A percentile compares a stretch with the other conserved stretches of the same genome.
These are phyloP conservation scores for Eurois occulta DNA, from an alignment of 2,888 invertebrate species.

Conservation along the genomic window DNA sequence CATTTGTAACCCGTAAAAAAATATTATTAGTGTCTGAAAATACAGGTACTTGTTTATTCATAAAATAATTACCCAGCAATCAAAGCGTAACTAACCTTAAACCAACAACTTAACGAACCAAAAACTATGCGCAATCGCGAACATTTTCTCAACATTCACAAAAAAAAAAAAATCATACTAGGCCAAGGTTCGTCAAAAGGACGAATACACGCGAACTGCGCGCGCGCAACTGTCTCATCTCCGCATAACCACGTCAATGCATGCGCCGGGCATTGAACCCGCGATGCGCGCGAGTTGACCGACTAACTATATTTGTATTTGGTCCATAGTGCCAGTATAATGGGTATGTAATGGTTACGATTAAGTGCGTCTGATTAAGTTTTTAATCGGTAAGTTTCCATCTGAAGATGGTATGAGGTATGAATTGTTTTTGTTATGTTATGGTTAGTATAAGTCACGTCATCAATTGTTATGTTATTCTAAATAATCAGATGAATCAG, in stretches of 20 bases:
- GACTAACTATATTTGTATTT: conserved; percentile 66
- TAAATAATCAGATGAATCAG: neutral
- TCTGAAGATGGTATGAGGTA: conserved; percentile 18
- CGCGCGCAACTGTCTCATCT: conserved; percentile 42
- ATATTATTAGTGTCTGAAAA: too few relatives aligned
- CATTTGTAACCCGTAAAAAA: too few relatives aligned
- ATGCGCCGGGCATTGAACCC: conserved; percentile 60
- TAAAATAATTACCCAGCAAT: conserved; percentile 8
- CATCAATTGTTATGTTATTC: neutral
- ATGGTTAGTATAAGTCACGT: too few relatives aligned
- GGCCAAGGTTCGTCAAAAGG: conserved; percentile 48
- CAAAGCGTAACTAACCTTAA: conserved; percentile 10
- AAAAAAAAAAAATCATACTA: conserved; percentile 29
- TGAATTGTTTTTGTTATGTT: conserved; percentile 19
- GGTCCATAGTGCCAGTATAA: conserved; percentile 60
- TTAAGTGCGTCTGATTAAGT: conserved; percentile 60
- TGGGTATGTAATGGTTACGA: conserved; percentile 52
- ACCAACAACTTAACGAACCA: conserved; percentile 19
- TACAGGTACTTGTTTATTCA: neutral
- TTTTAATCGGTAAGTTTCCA: conserved; percentile 39
- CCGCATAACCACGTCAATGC: conserved; percentile 43
- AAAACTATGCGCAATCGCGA: conserved; percentile 33
- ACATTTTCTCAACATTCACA: conserved; percentile 16
- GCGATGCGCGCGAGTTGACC: conserved; percentile 63
- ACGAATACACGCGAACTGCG: conserved; percentile 29